A percentile compares a stretch with the other conserved stretches of the same genome.
phyloP scores from a whole-genome alignment of 1,140 invertebrate genomes.

The Aleiodes sp. region DNA sequence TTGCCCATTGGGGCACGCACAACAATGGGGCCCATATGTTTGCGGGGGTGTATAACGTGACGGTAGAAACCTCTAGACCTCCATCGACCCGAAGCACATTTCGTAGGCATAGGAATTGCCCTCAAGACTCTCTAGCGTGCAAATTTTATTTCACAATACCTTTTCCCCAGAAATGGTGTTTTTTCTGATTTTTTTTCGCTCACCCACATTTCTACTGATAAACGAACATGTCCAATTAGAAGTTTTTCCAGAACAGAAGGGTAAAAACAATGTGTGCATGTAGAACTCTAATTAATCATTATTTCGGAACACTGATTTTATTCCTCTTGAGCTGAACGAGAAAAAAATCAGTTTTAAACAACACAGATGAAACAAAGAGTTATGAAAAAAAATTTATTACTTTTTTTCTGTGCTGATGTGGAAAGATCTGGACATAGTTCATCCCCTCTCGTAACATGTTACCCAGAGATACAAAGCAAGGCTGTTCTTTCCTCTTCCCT shows the following conservation, averaged over 20 bases:
- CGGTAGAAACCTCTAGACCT: constrained; percentile 10
- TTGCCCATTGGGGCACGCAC: constrained; percentile 45
- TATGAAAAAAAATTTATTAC: background rate
- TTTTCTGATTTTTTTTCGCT: background rate
- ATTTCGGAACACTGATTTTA: background rate
- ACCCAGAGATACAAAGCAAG: background rate
- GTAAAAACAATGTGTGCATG: background rate
- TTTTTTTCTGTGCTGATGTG: background rate
- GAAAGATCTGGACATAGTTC: background rate
- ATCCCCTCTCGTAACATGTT: background rate
- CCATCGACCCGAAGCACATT: constrained; percentile 2
- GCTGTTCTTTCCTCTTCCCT: background rate
- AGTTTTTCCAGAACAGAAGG: background rate
- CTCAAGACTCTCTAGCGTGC: background rate
- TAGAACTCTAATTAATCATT: background rate
- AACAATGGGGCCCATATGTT: constrained; percentile 58
- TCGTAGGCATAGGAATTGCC: background rate
- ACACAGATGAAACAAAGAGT: background rate
- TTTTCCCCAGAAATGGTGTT: background rate
- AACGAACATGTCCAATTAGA: background rate
- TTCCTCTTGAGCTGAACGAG: background rate
- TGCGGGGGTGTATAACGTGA: constrained; percentile 52
- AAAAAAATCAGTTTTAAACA: no score
- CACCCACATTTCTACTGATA: no score
- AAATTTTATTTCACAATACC: constrained; percentile 4